Conservation (phyloP, 2,888 invertebrate genomes). For the Pogonocherus hispidulus region DNA sequence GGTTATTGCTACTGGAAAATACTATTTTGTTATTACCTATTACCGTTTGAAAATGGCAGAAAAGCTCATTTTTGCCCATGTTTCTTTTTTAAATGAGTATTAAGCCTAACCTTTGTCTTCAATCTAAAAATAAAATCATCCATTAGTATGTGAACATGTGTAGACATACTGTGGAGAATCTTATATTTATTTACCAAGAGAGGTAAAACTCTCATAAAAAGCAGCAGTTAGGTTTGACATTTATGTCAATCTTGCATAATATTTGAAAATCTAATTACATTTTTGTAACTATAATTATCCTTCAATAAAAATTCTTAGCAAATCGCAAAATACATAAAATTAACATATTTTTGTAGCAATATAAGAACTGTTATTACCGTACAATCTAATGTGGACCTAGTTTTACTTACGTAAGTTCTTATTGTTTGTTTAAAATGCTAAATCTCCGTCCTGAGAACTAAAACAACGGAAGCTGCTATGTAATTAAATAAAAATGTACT, state of each 20-base stretch:
- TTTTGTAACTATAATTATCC: constrained; percentile 23
- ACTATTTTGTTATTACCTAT: no score
- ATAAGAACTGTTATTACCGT: constrained; percentile 27
- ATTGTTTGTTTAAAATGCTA: constrained; percentile 49
- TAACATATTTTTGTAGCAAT: constrained; percentile 29
- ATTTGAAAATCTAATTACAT: constrained; percentile 13
- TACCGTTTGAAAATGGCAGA: no score
- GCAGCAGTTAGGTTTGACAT: no score
- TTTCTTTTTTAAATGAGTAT: no score
- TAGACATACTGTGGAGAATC: no score
- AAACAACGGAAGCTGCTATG: constrained; percentile 52
- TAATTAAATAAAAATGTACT: constrained; percentile 52
- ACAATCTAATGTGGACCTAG: constrained; percentile 33
- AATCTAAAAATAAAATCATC: no score
- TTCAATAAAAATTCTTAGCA: constrained; percentile 13
- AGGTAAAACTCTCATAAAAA: no score
- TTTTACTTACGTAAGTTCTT: constrained; percentile 41
- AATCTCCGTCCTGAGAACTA: constrained; percentile 52
- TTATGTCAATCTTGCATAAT: neutral
- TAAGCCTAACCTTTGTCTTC: no score
- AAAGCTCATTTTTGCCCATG: no score
- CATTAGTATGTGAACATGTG: no score
- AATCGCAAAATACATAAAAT: constrained; percentile 32
- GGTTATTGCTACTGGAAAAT: no score
- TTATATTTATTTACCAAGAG: no score